phyloP scores from a whole-genome alignment of 2,113 vertebrate genomes.

The Myrmecobius fasciatus region DNA sequence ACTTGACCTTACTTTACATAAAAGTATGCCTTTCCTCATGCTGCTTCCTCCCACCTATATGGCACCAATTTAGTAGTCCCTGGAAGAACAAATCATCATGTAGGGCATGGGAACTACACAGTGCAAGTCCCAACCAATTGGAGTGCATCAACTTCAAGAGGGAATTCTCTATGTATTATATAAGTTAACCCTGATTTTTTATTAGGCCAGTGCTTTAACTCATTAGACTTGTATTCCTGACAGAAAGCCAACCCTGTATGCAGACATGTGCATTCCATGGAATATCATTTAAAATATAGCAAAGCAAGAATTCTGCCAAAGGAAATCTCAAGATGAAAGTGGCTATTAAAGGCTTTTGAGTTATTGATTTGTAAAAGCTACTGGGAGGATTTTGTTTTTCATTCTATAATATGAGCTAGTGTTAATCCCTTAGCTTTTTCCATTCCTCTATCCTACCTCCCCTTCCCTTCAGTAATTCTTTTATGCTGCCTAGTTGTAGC shows the following conservation, averaged over 20 bases:
- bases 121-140: not conserved
- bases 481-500: not conserved
- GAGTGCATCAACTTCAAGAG: not conserved
- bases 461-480: slow-evolving; percentile 29
- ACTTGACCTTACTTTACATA: not conserved
- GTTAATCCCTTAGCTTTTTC: slow-evolving; percentile 39
- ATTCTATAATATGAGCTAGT: slow-evolving; percentile 31
- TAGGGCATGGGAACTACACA: not conserved
- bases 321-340: slow-evolving; percentile 48
- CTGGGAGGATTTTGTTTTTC: slow-evolving; percentile 66
- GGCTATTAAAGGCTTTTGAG: slow-evolving; percentile 33
- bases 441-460: not conserved
- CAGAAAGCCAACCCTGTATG: slow-evolving; percentile 4
- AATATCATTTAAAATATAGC: slow-evolving; percentile 37
- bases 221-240: slow-evolving; percentile 14
- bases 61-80: not conserved
- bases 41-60: not conserved
- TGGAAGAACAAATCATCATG: not conserved
- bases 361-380: slow-evolving; percentile 50
- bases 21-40: not conserved
- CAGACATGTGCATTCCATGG: slow-evolving; percentile 45
- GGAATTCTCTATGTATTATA: not conserved
- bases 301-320: slow-evolving; percentile 52
- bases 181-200: slow-evolving; percentile 4
- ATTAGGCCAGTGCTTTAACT: not conserved